A percentile compares a stretch with the other conserved stretches of the same genome.
phyloP scores from a whole-genome alignment of 2,888 invertebrate species.

The Barypeithes pellucidus region DNA sequence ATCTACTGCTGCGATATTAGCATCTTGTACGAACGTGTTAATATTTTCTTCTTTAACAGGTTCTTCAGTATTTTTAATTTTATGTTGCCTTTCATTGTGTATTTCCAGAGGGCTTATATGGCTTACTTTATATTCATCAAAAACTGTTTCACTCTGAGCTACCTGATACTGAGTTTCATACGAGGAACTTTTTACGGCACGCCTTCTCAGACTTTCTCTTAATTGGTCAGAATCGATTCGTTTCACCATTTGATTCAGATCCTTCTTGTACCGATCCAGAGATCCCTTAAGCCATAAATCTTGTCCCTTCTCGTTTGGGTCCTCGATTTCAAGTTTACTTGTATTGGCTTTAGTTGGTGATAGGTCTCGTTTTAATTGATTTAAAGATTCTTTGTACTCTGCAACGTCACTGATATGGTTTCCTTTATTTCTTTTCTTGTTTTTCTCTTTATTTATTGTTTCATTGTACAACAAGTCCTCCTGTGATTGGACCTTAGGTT shows the following conservation, averaged over 20 bases:
- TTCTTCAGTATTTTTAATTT: neutral
- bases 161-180: slow-evolving; percentile 11
- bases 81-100: neutral
- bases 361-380: slow-evolving; percentile 30
- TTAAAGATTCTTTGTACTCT: slow-evolving; percentile 9
- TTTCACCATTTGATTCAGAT: slow-evolving; percentile 39
- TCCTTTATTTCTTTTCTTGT: slow-evolving; percentile 8
- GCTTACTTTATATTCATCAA: slow-evolving; percentile 7
- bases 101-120: neutral
- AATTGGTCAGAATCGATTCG: slow-evolving; percentile 42
- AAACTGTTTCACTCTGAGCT: neutral
- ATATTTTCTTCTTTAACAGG: neutral
- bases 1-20: neutral
- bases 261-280: slow-evolving; percentile 36
- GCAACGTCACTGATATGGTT: neutral
- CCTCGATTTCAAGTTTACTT: neutral
- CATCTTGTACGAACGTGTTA: neutral
- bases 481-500: slow-evolving; percentile 1
- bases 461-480: slow-evolving; percentile 56
- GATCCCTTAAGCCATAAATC: slow-evolving; percentile 42
- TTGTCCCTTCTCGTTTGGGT: slow-evolving; percentile 10
- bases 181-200: slow-evolving; percentile 24
- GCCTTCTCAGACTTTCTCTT: slow-evolving; percentile 41
- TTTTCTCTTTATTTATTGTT: slow-evolving; percentile 52
- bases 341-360: neutral